Percentiles rank a stretch among this genome's conserved stretches.
Conservation (phyloP, 53 echinoderm and acorn worm genomes). For the Echinarachnius parma region DNA sequence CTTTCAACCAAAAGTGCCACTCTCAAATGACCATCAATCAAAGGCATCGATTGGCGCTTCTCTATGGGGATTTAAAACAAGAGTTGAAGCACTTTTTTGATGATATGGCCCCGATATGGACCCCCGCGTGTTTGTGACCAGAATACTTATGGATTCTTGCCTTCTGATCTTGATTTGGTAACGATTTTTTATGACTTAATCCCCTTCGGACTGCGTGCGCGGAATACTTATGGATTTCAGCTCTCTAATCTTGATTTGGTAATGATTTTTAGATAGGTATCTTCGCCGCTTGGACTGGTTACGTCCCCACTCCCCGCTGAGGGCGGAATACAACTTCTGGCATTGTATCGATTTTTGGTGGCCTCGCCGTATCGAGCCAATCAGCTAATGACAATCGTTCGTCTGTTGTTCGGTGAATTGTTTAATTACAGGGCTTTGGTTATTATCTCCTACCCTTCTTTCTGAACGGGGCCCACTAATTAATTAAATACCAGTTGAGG, state of each 20-base stretch:
- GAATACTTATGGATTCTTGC: too few species aligned
- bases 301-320: slow-evolving; percentile 33
- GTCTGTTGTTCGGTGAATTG: slow-evolving; percentile 47
- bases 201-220: too few species aligned
- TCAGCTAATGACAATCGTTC: slow-evolving; percentile 23
- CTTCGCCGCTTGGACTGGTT: too few species aligned
- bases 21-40: slow-evolving; percentile 37
- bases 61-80: slow-evolving; percentile 12
- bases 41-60: slow-evolving; percentile 9
- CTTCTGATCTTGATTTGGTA: too few species aligned
- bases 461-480: slow-evolving; percentile 12
- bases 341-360: slow-evolving; percentile 24
- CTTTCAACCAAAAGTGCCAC: slow-evolving; percentile 22
- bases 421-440: slow-evolving; percentile 46
- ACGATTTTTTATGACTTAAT: too few species aligned
- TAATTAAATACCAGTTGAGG: slow-evolving; percentile 40
- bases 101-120: too few species aligned
- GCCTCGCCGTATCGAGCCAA: slow-evolving; percentile 1
- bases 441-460: slow-evolving; percentile 48
- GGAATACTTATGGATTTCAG: too few species aligned
- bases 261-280: slow-evolving; percentile 35
- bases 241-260: too few species aligned
- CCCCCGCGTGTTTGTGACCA: too few species aligned
- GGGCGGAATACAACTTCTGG: slow-evolving; percentile 14
- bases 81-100: slow-evolving; percentile 36